A percentile compares a stretch with the other conserved stretches of the same genome.
Evolutionary conservation across 1,140 invertebrate genomes (phyloP).

Genomic region (Cecropterus lyciades): DNA sequence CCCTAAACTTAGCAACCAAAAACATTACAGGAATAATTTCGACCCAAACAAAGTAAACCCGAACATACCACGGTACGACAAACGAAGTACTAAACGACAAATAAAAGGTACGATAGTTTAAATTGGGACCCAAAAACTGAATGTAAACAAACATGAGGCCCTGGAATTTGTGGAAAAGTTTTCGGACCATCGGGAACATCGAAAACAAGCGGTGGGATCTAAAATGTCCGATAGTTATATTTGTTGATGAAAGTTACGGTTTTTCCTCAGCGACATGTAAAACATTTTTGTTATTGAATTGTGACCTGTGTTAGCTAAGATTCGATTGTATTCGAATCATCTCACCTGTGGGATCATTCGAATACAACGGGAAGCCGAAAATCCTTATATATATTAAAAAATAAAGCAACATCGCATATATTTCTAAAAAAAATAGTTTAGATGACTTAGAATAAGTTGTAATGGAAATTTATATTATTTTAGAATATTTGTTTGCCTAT

Average conservation of each 20-base stretch:
- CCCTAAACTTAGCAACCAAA: slow-evolving; percentile 58
- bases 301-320: neutral
- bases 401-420: no score
- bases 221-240: slow-evolving; percentile 64
- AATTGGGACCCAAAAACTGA: slow-evolving; percentile 78
- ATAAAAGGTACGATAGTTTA: slow-evolving; percentile 80
- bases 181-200: slow-evolving; percentile 66
- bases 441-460: no score
- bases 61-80: slow-evolving; percentile 60
- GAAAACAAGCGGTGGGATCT: slow-evolving; percentile 63
- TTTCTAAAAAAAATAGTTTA: no score
- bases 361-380: neutral
- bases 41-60: slow-evolving; percentile 63
- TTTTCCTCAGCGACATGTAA: slow-evolving; percentile 26
- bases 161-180: slow-evolving; percentile 68
- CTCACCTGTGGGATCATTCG: neutral
- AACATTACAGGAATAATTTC: slow-evolving; percentile 67
- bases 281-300: slow-evolving; percentile 36
- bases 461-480: no score
- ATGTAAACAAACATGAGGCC: slow-evolving; percentile 71
- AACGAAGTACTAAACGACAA: slow-evolving; percentile 78
- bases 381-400: no score
- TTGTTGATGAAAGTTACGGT: slow-evolving; percentile 52
- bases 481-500: no score
- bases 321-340: no score